Base-by-base conservation (phyloP, 1,140 invertebrate species). In the Aplysia californica region DNA sequence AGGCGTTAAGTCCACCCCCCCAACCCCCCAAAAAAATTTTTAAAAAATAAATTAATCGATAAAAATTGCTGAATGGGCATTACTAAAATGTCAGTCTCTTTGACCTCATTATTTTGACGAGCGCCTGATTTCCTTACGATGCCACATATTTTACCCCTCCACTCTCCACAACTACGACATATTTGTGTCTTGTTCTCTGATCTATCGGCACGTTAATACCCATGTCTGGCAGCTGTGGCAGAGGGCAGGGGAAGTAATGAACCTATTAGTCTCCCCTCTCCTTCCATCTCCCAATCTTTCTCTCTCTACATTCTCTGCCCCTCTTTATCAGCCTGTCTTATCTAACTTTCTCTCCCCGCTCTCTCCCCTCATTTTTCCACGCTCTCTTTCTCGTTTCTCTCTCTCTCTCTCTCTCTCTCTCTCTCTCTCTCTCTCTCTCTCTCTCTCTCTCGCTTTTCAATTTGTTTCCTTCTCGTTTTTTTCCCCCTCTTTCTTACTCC, bases 391-490 rank as follows among this genome's bases (percentile, higher is more conserved):
- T 50, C 44, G 10, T 50, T n/a, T 50, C 44, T 50, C 44, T 50
- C 44, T n/a, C 44, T 50, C 44, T 50, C 44, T 50, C 44, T 15
- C 44, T 50, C 10, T 50, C 10, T 50, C 41, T 55, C 50, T 71
- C 41, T 71, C 50, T 71, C 69, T 71, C 69, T 56, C 69, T 71
- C 69, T 71, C 41, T 71, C 69, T 71, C 41, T 71, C 69, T 71
- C 41, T 71, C 50, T 71, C 50, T 56, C 69, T 56, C 50, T 71
- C 41, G 50, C 69, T 33, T 10, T 21, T 61, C 18, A 26, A 18
- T 10, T 10, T 10, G 15, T 26, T 26, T 18, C 26, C 18, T 61
- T 21, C 18, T 26, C 26, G n/a, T 15, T 50, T 15, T 29, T 6
- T n/a, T 33, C 29, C 36, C 64, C 33, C 64, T 66, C 26, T 66